These are phyloP conservation scores for Pituophis catenifer DNA, from an alignment of 2,113 vertebrate species.

Conservation along the genomic window DNA sequence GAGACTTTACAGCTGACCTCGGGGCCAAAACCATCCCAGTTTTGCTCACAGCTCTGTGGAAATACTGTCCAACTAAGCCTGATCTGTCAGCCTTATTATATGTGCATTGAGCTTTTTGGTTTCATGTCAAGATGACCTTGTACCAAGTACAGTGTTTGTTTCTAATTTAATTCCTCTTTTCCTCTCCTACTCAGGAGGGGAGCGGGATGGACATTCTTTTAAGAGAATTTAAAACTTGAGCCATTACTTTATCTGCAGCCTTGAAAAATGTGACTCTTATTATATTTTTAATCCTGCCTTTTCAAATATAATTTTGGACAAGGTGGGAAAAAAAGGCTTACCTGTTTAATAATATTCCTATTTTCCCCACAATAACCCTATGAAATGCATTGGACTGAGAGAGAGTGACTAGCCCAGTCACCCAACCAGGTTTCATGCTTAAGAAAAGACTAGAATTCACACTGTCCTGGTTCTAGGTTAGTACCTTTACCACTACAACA, in stretches of 20 bases:
- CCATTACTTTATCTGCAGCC: conserved; percentile 1
- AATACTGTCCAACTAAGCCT: conserved; percentile 46
- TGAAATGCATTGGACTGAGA: neutral
- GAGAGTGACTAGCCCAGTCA: neutral
- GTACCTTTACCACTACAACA: neutral
- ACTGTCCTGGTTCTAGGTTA: neutral
- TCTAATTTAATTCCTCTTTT: conserved; percentile 39
- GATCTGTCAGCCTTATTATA: conserved; percentile 59
- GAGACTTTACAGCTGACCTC: conserved; percentile 22
- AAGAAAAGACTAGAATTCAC: neutral
- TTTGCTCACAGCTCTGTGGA: conserved; percentile 54
- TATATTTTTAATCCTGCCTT: neutral
- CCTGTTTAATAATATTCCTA: neutral
- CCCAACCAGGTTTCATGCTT: neutral
- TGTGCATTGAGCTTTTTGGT: conserved; percentile 65
- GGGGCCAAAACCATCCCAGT: conserved; percentile 37
- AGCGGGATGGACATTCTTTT: neutral
- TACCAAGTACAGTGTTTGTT: conserved; percentile 60
- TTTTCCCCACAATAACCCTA: neutral
- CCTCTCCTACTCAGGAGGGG: conserved; percentile 9
- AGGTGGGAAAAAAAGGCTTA: neutral
- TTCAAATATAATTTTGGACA: neutral
- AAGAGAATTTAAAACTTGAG: neutral
- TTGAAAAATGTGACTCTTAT: neutral
- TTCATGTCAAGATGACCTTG: conserved; percentile 75